phyloP scores from a whole-genome alignment of 2,113 vertebrate genomes.

The Dicentrarchus labrax region DNA sequence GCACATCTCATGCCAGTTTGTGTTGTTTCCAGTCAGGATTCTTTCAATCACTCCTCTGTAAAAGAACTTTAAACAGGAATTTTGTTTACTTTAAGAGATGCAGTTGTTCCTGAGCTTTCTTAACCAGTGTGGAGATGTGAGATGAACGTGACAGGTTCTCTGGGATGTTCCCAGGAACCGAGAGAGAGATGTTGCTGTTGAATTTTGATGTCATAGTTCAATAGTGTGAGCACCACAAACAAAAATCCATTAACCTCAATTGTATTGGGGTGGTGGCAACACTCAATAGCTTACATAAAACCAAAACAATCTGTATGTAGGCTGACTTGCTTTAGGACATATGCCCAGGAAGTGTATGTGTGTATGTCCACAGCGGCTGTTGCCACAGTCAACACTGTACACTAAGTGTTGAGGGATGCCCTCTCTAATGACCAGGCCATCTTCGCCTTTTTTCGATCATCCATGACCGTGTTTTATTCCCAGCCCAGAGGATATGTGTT shows the following conservation, averaged over 20 bases:
- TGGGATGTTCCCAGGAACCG: no score
- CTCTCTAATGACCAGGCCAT: conserved; percentile 11
- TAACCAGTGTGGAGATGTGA: no score
- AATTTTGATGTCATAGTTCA: not conserved
- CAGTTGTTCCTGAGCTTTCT: no score
- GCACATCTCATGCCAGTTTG: no score
- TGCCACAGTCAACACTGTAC: not conserved
- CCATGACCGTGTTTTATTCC: conserved; percentile 16
- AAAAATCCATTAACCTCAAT: not conserved
- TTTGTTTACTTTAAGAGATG: no score
- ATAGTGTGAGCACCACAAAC: not conserved
- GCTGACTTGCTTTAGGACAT: not conserved
- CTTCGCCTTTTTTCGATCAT: conserved; percentile 4
- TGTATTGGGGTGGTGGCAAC: not conserved
- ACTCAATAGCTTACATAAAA: not conserved
- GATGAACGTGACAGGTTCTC: no score
- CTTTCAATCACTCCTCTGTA: no score
- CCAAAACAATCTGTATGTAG: not conserved
- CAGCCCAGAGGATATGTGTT: conserved; percentile 15
- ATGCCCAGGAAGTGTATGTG: not conserved
- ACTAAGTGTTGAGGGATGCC: not conserved
- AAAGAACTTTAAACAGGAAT: no score
- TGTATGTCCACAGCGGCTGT: not conserved
- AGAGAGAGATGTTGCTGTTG: not conserved
- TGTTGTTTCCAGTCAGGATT: no score